Base-by-base conservation (phyloP, 2,797 vertebrate genomes). In the Capromys pilorides region DNA sequence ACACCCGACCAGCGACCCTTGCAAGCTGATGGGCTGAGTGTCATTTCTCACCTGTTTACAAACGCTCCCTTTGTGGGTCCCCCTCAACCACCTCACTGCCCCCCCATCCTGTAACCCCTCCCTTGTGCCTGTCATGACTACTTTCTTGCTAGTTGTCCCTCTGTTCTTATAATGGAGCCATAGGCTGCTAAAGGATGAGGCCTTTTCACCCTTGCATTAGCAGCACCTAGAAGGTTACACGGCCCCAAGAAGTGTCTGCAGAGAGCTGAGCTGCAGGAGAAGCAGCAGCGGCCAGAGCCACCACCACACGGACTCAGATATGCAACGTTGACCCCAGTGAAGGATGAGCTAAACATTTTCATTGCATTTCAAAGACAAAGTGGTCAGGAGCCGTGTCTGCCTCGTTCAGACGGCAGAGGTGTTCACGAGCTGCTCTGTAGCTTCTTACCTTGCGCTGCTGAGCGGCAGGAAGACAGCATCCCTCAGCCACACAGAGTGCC, bases 201-300 rank as follows among this genome's bases (percentile, higher is more conserved):
- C 28, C 24, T 4, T 79, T 49, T 67, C 14, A 28, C 49, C 31
- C 79, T 57, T 31, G 8, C 31, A 73, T 19, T 36, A 9, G 31
- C 6, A 51, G 79, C 9, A 9, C 22, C 66, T 71, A 0, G 0
- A 5, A 62, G 36, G 26, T 64, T 51, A 4, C 57, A 0, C 1
- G 33, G 14, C 19, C 19, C 28, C 24, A 41, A n/a, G 2, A 73
- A 61, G 39, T 62, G 45, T 61, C 26, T 36, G n/a, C 33, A 75
- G 61, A 49, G 16, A 49, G 49, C 19, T 1, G 5, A 89, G 39
- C 36, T 2, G 11, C 41, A 16, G 31, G 33, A 22, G 2, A 2
- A 28, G 28, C 57, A 31, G 6, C 33, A 61, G 10, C 1, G 45
- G 18, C 39, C 4, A 2, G 2, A 5, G 5, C 0, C 6, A 67